phyloP scores from a whole-genome alignment of 2,113 vertebrate species.

The Semicossyphus pulcher region DNA sequence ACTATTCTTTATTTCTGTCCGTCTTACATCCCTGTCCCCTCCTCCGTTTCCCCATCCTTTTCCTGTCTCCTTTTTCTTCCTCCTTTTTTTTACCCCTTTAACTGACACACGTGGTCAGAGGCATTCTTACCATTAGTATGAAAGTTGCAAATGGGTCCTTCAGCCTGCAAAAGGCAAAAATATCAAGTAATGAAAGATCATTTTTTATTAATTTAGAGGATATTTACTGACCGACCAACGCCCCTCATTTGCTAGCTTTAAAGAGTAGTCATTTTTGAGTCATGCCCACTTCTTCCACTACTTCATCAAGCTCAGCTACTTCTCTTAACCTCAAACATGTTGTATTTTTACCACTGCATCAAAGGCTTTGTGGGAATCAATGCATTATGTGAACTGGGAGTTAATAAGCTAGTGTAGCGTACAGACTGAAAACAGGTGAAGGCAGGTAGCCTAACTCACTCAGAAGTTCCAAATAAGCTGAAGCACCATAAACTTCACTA shows the following conservation, averaged over 20 bases:
- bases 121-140: neutral
- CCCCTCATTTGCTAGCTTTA: slow-evolving; percentile 43
- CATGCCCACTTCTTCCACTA: slow-evolving; percentile 44
- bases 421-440: neutral
- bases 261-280: slow-evolving; percentile 47
- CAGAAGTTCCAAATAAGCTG: neutral
- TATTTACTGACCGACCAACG: slow-evolving; percentile 43
- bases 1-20: slow-evolving; percentile 46
- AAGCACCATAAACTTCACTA: too few species aligned
- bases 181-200: slow-evolving; percentile 19
- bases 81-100: slow-evolving; percentile 31
- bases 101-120: neutral
- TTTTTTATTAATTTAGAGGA: slow-evolving; percentile 20
- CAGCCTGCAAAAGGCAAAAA: slow-evolving; percentile 15
- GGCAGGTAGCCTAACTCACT: neutral
- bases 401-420: neutral
- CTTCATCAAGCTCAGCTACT: slow-evolving; percentile 37
- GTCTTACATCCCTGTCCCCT: slow-evolving; percentile 37
- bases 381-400: too few species aligned
- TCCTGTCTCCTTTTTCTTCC: slow-evolving; percentile 55
- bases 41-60: slow-evolving; percentile 61
- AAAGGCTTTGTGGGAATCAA: slow-evolving; percentile 1
- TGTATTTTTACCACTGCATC: slow-evolving; percentile 9
- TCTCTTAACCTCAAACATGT: slow-evolving; percentile 18
- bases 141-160: neutral